Conservation (phyloP, 2,888 invertebrate species). For the Leuctra nigra region DNA sequence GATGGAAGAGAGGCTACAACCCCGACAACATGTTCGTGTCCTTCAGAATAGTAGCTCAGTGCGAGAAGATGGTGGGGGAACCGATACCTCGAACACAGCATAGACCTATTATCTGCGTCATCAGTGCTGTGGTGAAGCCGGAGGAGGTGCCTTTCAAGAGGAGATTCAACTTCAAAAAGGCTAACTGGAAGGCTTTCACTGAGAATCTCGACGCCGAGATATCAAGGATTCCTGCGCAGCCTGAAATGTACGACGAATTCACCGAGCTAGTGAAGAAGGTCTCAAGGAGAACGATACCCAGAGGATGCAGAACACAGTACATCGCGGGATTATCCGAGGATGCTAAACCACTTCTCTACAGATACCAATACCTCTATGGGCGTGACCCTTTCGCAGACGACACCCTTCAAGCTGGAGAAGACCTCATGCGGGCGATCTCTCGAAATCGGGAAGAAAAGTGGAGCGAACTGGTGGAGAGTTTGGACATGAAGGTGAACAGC, state of each 20-base stretch:
- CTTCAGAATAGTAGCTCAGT: not conserved
- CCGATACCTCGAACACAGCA: conserved; percentile 18
- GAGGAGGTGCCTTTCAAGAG: conserved; percentile 12
- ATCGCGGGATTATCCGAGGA: conserved; percentile 10
- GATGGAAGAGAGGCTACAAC: no score
- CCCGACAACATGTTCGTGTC: no score
- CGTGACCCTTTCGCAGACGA: conserved; percentile 19
- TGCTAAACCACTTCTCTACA: conserved; percentile 1
- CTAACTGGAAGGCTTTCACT: no score
- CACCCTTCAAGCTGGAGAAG: conserved; percentile 20
- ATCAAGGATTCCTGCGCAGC: no score
- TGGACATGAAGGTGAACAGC: conserved; percentile 23
- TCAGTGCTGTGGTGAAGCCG: conserved; percentile 16
- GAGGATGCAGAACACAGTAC: conserved; percentile 19
- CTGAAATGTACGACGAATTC: no score
- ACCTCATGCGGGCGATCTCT: conserved; percentile 9
- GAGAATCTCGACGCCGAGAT: no score
- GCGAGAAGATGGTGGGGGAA: conserved; percentile 12
- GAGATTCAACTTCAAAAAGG: not conserved
- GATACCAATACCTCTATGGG: conserved; percentile 4
- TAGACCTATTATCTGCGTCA: conserved; percentile 3
- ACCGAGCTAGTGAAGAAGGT: conserved; percentile 18
- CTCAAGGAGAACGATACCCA: conserved; percentile 20
- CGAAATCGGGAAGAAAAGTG: conserved; percentile 10
- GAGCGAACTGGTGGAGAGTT: conserved; percentile 12